Base-by-base conservation (phyloP, 2,888 invertebrate genomes). In the Lamellibrachia columna region DNA sequence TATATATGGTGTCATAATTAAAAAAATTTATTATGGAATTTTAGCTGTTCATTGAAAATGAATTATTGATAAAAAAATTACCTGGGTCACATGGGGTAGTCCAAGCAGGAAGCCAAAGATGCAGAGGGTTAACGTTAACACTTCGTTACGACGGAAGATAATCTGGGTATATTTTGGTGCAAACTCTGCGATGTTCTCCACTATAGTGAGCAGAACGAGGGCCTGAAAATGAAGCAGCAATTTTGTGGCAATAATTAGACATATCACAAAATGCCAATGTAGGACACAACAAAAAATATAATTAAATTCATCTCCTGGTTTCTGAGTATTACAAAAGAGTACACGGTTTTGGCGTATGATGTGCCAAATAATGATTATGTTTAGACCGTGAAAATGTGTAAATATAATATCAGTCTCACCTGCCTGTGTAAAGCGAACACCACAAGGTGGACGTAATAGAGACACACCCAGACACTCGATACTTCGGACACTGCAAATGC, bases 361-460 rank as follows among this genome's bases (percentile, higher is more conserved):
- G 40, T 40, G 40, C 40, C 40, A 40, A 40, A 40, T 40, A 40
- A 40, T 40, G 40, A 40, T 40, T 40, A 40, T 40, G 40, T 40
- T 40, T 40, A 40, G 40, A 40, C 40, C 40, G 40, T 40, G 40
- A 40, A 40, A 40, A 40, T 40, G 40, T 40, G 22, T 15, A 75
- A 6, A 75, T 40, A 75, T 75, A 22, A 75, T 15, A 75, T 22
- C 4, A 75, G 75, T 75, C 94, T 92, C 93, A 95, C 95, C 95
- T 95, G 94, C 91, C 95, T 95, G 60, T 95, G 95, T 7, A 95
- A 94, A 7, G 95, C 95, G 91, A 95, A 94, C 92, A 96, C 93
- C 90, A 95, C 94, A 92, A 95, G 95, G 52, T 94, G 94, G 75
- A 95, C 93, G 93, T 94, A 96, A 91, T 95, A 93, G 90, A 94